A percentile compares a stretch with the other conserved stretches of the same genome.
Evolutionary conservation across 2,797 vertebrate genomes (phyloP).

Genomic region (Amniataba percoides): DNA sequence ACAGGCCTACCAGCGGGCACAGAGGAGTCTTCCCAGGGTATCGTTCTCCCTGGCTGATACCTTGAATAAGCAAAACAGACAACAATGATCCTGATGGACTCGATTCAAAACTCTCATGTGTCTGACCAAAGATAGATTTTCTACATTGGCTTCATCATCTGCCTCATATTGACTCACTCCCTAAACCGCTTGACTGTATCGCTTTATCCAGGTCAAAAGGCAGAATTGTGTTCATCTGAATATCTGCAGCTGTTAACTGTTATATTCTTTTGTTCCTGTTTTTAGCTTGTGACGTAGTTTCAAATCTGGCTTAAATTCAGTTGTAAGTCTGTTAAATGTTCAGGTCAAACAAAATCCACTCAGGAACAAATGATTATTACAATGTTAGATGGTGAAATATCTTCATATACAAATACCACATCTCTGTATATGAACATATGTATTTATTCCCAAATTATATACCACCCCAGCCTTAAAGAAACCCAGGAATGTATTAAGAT

Average conservation of each 20-base stretch:
- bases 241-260: not conserved
- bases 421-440: not conserved
- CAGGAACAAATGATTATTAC: not conserved
- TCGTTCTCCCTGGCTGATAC: constrained; percentile 4
- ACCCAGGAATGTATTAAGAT: not conserved
- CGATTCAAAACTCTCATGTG: constrained; percentile 9
- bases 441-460: not conserved
- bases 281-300: not conserved
- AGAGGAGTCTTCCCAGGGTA: constrained; percentile 28
- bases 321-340: not conserved
- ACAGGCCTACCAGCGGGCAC: constrained; percentile 21
- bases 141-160: constrained; percentile 29
- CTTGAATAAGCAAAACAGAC: constrained; percentile 28
- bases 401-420: not conserved
- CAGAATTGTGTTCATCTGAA: not conserved
- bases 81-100: constrained; percentile 12
- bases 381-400: not conserved
- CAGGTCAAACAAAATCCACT: no score
- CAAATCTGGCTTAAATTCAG: not conserved
- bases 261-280: not conserved
- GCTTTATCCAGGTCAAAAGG: constrained; percentile 45
- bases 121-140: constrained; percentile 15
- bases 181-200: constrained; percentile 18
- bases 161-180: constrained; percentile 53
- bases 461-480: not conserved